Evolutionary conservation across 2,888 invertebrate species (phyloP), one percentile per base, ranked within the genome.

Genomic region (Falcaria lacertinaria): DNA sequence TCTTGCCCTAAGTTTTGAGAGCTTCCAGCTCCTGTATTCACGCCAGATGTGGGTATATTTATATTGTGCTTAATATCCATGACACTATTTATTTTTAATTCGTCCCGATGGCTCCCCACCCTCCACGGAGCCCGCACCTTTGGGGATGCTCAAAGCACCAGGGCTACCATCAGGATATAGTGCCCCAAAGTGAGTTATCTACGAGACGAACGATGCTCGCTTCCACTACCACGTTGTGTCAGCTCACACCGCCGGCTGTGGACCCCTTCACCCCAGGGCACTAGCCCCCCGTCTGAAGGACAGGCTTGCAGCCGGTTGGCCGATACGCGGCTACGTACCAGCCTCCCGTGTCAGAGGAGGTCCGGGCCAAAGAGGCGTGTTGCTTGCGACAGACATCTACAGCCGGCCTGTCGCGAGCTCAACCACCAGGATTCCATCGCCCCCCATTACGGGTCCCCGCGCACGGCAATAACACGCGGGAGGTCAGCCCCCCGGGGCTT

Each of bases 381-480:
- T 35, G 35, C 17, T 4, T 6, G 5, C 11, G 15, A 25, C 25
- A 8, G 25, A 25, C 25, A 25, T 25, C 25, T 5, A 11, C 11
- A 5, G 8, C 25, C 25, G 25, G 25, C 25, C 25, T 8, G 25
- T 25, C 25, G 25, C 25, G 2, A 8, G 11, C 39, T 39, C 39
- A 39, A 39, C 28, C 32, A 1, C 39, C 39, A 39, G 39, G 39
- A 28, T 15, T 25, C 39, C 39, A 7, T 39, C 32, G 11, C 25
- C 39, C 39, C 25, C 28, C 39, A n/a, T 22, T 25, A 39, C 39
- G 39, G 39, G 39, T 39, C 28, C 14, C 39, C 39, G 28, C 39
- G 39, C 39, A 39, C 39, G 39, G 39, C 39, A 39, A 28, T 28
- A 39, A 39, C 39, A 39, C 39, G 39, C 34, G 34, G 34, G 34